phyloP scores from a whole-genome alignment of 1,140 invertebrate species.

The Choristoneura fumiferana region DNA sequence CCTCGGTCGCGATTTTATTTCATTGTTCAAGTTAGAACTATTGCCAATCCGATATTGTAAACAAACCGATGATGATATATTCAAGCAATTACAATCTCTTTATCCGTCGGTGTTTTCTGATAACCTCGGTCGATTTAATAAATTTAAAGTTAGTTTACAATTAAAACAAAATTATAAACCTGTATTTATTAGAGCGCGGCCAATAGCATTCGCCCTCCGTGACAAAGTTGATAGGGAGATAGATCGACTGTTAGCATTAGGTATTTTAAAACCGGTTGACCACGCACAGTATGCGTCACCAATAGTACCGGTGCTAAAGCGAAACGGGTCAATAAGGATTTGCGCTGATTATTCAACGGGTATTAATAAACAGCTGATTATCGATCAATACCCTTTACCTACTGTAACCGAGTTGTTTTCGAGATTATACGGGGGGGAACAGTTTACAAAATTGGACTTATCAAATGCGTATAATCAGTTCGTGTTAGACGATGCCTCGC shows the following conservation, averaged over 20 bases:
- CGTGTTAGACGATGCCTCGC: conserved; percentile 43
- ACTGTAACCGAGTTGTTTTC: conserved; percentile 42
- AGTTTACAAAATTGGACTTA: conserved; percentile 58
- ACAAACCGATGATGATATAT: background rate
- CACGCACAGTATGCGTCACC: conserved; percentile 56
- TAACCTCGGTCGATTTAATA: conserved; percentile 13
- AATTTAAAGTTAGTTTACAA: conserved; percentile 11
- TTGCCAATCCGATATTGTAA: background rate
- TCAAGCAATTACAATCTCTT: background rate
- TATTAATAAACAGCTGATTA: conserved; percentile 24
- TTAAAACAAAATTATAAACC: conserved; percentile 18
- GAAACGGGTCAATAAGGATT: conserved; percentile 41
- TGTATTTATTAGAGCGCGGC: conserved; percentile 15
- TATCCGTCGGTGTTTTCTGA: conserved; percentile 7
- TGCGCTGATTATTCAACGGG: conserved; percentile 47
- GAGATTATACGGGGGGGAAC: conserved; percentile 30
- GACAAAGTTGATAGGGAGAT: conserved; percentile 29
- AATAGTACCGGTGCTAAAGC: conserved; percentile 45
- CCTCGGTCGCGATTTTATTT: conserved; percentile 7
- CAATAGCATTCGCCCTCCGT: conserved; percentile 24
- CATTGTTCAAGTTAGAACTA: conserved; percentile 4
- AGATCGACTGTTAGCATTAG: conserved; percentile 25
- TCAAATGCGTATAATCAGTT: conserved; percentile 71
- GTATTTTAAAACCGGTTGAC: conserved; percentile 21
- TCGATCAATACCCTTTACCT: conserved; percentile 40